phyloP scores from a whole-genome alignment of 2,797 vertebrate species.

The Galago senegalensis region DNA sequence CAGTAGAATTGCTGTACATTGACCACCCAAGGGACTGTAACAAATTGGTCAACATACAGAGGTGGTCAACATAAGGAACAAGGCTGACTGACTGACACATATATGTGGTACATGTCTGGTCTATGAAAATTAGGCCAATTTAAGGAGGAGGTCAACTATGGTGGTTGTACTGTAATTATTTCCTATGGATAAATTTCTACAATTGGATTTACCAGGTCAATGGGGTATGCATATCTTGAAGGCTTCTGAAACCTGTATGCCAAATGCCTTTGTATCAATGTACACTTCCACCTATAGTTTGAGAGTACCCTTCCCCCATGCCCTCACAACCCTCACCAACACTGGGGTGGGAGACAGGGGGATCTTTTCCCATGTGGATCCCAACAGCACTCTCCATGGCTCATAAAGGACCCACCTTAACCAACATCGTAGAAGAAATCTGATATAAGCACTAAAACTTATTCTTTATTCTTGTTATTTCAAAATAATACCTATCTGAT shows the following conservation, averaged over 20 bases:
- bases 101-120: too few species aligned
- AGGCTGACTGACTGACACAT: too few species aligned
- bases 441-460: conserved; percentile 4
- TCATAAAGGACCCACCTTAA: conserved; percentile 4
- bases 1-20: too few species aligned
- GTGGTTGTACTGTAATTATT: not conserved
- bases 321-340: not conserved
- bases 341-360: not conserved
- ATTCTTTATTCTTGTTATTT: conserved; percentile 1
- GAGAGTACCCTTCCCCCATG: not conserved
- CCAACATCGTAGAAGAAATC: not conserved
- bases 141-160: too few species aligned
- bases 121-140: too few species aligned
- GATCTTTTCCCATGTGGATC: not conserved
- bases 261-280: not conserved
- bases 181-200: not conserved
- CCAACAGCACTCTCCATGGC: not conserved
- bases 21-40: too few species aligned
- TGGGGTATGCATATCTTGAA: not conserved
- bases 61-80: too few species aligned
- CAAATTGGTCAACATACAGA: too few species aligned
- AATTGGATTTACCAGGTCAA: not conserved
- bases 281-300: not conserved
- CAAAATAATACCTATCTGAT: not conserved
- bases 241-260: not conserved